Evolutionary conservation across 2,113 vertebrate genomes (phyloP).

Genomic region (Megaceryle torquata): DNA sequence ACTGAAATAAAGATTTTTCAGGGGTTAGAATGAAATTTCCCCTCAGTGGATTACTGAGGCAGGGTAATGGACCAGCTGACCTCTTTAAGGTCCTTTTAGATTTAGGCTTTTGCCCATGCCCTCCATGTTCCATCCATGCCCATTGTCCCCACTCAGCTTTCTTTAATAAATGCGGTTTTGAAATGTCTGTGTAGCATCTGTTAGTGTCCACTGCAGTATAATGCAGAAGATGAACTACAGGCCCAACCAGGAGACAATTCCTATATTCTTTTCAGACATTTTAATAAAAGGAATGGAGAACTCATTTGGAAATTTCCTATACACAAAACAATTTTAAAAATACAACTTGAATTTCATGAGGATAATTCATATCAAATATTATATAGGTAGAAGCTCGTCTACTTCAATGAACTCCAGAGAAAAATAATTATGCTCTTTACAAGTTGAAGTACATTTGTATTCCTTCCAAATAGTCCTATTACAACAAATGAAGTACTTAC

Average conservation of each 20-base stretch:
- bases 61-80: background rate
- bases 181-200: background rate
- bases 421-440: conserved; percentile 47
- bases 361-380: background rate
- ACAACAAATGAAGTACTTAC: conserved; percentile 54
- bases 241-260: background rate
- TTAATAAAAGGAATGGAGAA: background rate
- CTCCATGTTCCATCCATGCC: background rate
- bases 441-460: conserved; percentile 40
- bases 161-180: background rate
- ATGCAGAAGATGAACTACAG: background rate
- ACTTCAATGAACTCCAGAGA: conserved; percentile 11
- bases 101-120: background rate
- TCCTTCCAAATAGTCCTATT: conserved; percentile 45
- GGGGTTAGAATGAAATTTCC: background rate
- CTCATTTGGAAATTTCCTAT: background rate
- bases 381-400: background rate
- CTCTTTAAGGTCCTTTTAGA: background rate
- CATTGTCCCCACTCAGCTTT: fast-evolving
- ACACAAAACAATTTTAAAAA: background rate
- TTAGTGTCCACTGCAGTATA: background rate
- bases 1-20: background rate
- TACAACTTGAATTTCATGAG: background rate
- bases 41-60: background rate
- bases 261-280: background rate